A percentile compares a stretch with the other conserved stretches of the same genome.
Evolutionary conservation across 2,797 vertebrate species (phyloP).

Genomic region (Eospalax fontanierii): DNA sequence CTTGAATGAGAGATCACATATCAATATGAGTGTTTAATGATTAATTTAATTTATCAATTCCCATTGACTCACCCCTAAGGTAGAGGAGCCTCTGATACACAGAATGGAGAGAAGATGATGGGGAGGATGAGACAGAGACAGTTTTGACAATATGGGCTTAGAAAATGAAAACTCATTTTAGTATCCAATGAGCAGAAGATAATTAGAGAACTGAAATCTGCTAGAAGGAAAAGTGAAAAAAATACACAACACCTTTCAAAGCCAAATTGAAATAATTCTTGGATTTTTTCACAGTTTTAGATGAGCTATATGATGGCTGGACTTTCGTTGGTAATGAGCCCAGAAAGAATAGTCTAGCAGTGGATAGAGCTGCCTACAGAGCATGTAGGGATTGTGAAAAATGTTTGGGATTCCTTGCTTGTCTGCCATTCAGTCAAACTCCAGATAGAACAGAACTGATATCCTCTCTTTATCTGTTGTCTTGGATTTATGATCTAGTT

Average conservation of each 20-base stretch:
- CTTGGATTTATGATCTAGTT: background rate
- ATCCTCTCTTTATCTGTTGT: background rate
- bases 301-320: conserved; percentile 63
- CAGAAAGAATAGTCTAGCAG: conserved; percentile 54
- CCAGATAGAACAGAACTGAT: background rate
- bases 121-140: conserved; percentile 31
- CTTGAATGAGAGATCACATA: conserved; percentile 11
- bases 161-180: conserved; percentile 75
- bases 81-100: background rate
- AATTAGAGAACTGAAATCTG: conserved; percentile 79
- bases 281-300: conserved; percentile 72
- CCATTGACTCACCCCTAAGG: background rate
- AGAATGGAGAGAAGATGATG: conserved; percentile 10
- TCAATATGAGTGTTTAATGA: conserved; percentile 30
- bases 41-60: conserved; percentile 42
- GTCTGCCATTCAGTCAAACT: conserved; percentile 23
- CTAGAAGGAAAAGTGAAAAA: background rate
- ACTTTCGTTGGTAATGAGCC: conserved; percentile 64
- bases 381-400: background rate
- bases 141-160: conserved; percentile 66
- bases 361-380: conserved; percentile 28
- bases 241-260: conserved; percentile 68
- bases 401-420: conserved; percentile 33
- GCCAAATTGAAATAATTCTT: conserved; percentile 72
- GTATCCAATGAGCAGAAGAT: conserved; percentile 68